Conservation (phyloP, 1,140 invertebrate species). For the Diachasma alloeum region DNA sequence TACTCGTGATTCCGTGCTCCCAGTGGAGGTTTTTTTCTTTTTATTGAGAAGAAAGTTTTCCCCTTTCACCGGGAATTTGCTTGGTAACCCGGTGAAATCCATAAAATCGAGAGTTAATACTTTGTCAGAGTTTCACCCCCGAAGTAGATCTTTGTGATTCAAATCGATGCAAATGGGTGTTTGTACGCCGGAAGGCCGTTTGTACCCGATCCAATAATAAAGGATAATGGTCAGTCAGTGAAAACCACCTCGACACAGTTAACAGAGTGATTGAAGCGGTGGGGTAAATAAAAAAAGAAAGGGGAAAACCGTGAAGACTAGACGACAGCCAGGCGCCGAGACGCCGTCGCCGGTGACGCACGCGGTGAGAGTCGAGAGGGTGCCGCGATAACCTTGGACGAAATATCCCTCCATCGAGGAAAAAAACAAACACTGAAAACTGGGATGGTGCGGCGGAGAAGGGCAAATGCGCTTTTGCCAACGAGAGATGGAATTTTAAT, state of each 20-base stretch:
- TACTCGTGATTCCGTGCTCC: no score
- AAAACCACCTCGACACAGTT: background rate
- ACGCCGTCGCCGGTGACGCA: conserved; percentile 29
- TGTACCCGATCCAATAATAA: background rate
- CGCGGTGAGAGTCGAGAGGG: background rate
- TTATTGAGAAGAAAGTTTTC: background rate
- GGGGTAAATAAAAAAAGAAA: background rate
- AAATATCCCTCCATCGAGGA: background rate
- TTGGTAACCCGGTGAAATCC: background rate
- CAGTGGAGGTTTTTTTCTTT: background rate
- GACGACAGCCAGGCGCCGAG: conserved; percentile 26
- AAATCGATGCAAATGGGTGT: background rate
- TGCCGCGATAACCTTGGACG: background rate
- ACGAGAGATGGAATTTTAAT: background rate
- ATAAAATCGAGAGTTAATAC: background rate
- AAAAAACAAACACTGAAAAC: background rate
- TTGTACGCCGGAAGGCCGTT: background rate
- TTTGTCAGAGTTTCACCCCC: background rate
- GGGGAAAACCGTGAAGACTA: background rate
- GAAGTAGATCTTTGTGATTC: background rate
- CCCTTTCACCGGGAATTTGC: background rate
- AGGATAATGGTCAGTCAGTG: background rate
- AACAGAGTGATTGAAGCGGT: background rate
- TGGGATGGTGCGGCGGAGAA: background rate
- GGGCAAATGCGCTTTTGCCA: background rate